A percentile compares a stretch with the other conserved stretches of the same genome.
phyloP scores from a whole-genome alignment of 2,888 invertebrate genomes.

The Erebia epiphron region DNA sequence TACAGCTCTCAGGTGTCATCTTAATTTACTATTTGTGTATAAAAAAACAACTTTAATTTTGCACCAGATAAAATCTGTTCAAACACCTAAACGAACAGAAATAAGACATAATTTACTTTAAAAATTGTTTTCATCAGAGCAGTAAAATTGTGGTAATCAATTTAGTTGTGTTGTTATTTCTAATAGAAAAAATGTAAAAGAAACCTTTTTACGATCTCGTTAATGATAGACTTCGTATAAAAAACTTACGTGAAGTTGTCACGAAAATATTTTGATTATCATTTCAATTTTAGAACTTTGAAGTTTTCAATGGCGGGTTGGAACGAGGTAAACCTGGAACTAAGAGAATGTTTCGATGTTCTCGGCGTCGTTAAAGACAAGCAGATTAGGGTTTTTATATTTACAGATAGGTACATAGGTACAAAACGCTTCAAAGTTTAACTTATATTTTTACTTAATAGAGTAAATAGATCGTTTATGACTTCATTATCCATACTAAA shows the following conservation, averaged over 20 bases:
- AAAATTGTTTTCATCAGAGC: conserved; percentile 28
- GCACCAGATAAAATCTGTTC: background rate
- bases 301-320: conserved; percentile 1
- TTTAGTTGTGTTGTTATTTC: conserved; percentile 33
- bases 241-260: conserved; percentile 25
- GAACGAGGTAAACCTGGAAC: conserved; percentile 9
- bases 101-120: conserved; percentile 22
- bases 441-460: too few species aligned
- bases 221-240: conserved; percentile 47
- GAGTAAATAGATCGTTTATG: too few species aligned
- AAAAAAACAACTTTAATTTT: conserved; percentile 13
- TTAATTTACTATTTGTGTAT: conserved; percentile 57
- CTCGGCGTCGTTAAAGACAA: background rate
- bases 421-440: too few species aligned
- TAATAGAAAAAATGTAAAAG: conserved; percentile 6
- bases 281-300: conserved; percentile 13
- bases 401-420: background rate
- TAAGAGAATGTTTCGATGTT: conserved; percentile 14
- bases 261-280: conserved; percentile 40
- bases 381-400: background rate
- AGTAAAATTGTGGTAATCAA: conserved; percentile 46
- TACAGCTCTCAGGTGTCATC: conserved; percentile 66
- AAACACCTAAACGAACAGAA: background rate
- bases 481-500: too few species aligned
- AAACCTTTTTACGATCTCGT: background rate